These are phyloP conservation scores for Hydriomena furcata DNA, from an alignment of 2,888 invertebrate species.

Conservation along the genomic window DNA sequence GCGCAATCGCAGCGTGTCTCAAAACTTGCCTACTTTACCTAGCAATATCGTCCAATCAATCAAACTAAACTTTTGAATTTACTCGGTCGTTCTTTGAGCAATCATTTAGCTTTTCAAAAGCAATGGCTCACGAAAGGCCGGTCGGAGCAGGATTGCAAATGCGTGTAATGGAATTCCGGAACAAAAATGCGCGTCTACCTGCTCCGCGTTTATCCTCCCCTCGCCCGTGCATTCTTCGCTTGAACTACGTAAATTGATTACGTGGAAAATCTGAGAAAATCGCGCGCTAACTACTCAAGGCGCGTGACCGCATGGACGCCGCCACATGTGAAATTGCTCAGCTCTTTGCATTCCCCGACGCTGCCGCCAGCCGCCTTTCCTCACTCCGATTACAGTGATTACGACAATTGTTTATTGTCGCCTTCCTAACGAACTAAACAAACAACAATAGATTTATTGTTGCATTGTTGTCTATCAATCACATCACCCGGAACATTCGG, in stretches of 20 bases:
- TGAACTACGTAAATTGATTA: slow-evolving; percentile 75
- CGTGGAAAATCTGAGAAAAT: slow-evolving; percentile 79
- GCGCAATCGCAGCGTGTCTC: no score
- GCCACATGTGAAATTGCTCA: slow-evolving; percentile 60
- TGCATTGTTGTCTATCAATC: slow-evolving; percentile 34
- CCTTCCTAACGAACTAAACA: slow-evolving; percentile 29
- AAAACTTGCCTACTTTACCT: no score
- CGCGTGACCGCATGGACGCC: slow-evolving; percentile 55
- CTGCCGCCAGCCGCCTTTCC: slow-evolving; percentile 48
- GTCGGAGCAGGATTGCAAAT: slow-evolving; percentile 75
- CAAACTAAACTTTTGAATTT: slow-evolving; percentile 25
- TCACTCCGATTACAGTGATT: slow-evolving; percentile 55
- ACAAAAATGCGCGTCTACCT: slow-evolving; percentile 77
- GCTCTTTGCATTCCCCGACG: slow-evolving; percentile 62
- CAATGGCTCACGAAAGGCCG: slow-evolving; percentile 31
- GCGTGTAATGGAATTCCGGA: slow-evolving; percentile 76
- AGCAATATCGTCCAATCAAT: slow-evolving; percentile 22
- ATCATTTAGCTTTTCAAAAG: slow-evolving; percentile 40
- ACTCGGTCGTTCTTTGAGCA: slow-evolving; percentile 27
- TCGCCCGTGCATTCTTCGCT: slow-evolving; percentile 53
- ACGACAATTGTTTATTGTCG: slow-evolving; percentile 56
- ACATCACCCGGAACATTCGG: slow-evolving; percentile 27
- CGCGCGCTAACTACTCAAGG: slow-evolving; percentile 58
- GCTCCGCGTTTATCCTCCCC: slow-evolving; percentile 36
- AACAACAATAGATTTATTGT: slow-evolving; percentile 37